Evolutionary conservation across 2,797 vertebrate genomes (phyloP).

Genomic region (Sitta carolinensis): DNA sequence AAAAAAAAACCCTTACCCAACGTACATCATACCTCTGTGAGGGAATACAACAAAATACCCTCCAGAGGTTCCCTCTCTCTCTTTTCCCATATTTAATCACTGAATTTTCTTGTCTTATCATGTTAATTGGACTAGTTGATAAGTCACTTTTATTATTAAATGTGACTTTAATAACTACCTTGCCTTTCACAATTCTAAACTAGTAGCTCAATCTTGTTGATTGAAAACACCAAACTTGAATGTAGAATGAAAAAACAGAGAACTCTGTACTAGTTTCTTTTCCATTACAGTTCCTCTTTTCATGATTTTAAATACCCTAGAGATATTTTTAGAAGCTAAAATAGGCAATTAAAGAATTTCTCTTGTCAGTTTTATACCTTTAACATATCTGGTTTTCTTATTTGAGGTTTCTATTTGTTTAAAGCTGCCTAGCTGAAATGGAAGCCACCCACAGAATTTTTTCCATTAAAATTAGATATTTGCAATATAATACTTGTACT

Average conservation of each 20-base stretch:
- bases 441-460: slow-evolving; percentile 32
- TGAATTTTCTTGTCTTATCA: neutral
- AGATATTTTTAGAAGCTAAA: slow-evolving; percentile 19
- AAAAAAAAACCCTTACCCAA: neutral
- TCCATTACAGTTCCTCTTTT: neutral
- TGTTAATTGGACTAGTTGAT: neutral
- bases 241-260: neutral
- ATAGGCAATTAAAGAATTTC: slow-evolving; percentile 15
- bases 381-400: neutral
- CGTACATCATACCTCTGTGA: neutral
- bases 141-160: neutral
- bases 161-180: neutral
- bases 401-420: slow-evolving; percentile 19
- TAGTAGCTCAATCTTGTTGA: neutral
- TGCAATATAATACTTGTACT: slow-evolving; percentile 10
- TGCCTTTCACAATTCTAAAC: neutral
- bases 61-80: neutral
- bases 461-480: slow-evolving; percentile 16
- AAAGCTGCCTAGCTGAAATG: slow-evolving; percentile 15
- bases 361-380: neutral
- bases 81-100: neutral
- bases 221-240: neutral
- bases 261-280: neutral
- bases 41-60: neutral
- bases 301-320: neutral